A percentile compares a stretch with the other conserved stretches of the same genome.
Conservation (phyloP, 1,140 invertebrate species). For the Odontomachus brunneus region DNA sequence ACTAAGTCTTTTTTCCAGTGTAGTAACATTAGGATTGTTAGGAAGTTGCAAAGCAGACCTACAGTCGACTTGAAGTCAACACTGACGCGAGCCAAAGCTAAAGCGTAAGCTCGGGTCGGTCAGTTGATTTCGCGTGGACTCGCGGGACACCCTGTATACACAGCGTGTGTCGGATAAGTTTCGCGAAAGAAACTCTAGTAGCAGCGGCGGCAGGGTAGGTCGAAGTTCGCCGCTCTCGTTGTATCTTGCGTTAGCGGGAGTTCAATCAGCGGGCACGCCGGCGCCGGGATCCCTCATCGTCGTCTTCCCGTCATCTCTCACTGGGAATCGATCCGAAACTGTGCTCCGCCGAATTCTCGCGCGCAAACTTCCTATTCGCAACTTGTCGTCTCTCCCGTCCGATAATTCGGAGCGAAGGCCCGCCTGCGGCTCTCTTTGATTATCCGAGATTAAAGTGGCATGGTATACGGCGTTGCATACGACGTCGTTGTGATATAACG, state of each 20-base stretch:
- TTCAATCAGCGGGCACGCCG: slow-evolving; percentile 29
- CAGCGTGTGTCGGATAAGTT: background rate
- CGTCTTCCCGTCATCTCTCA: slow-evolving; percentile 23
- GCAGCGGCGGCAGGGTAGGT: background rate
- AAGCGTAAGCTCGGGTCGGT: background rate
- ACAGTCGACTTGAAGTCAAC: no score
- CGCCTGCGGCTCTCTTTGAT: slow-evolving; percentile 39
- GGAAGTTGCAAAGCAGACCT: no score
- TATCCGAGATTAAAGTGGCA: slow-evolving; percentile 46
- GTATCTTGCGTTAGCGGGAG: background rate
- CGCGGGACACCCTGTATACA: slow-evolving; percentile 2
- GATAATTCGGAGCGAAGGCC: slow-evolving; percentile 23
- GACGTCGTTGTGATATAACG: slow-evolving; percentile 27
- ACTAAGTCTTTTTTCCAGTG: no score
- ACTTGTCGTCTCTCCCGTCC: background rate
- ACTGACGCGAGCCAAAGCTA: background rate
- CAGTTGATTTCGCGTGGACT: background rate
- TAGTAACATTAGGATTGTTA: no score
- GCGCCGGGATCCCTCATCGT: slow-evolving; percentile 31
- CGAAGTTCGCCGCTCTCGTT: slow-evolving; percentile 10
- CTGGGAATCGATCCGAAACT: slow-evolving; percentile 27
- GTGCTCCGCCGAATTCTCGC: slow-evolving; percentile 14
- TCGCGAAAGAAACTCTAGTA: slow-evolving; percentile 37
- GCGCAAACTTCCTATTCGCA: slow-evolving; percentile 43
- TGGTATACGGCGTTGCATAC: no score